These are phyloP conservation scores for Phyllostomus hastatus DNA, from an alignment of 2,113 vertebrate genomes.

Conservation along the genomic window DNA sequence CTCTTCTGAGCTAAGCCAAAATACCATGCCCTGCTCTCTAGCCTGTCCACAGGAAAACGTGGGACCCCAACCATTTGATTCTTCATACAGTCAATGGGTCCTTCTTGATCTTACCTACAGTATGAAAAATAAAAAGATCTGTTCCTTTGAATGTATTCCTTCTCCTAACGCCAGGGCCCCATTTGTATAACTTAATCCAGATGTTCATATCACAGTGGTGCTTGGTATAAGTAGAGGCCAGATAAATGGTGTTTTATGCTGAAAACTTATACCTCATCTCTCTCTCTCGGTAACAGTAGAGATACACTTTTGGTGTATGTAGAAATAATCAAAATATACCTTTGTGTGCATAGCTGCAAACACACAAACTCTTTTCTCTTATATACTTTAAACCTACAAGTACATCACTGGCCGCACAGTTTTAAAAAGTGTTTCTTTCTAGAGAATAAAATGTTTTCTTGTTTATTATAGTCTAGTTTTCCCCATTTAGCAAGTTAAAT, in stretches of 20 bases:
- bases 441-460: conserved; percentile 21
- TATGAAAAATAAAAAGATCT: conserved; percentile 69
- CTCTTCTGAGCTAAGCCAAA: conserved; percentile 20
- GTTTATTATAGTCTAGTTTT: conserved; percentile 39
- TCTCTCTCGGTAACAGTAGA: conserved; percentile 35
- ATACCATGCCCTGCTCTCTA: conserved; percentile 14
- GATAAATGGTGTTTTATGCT: conserved; percentile 49
- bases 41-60: background rate
- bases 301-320: background rate
- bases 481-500: conserved; percentile 14
- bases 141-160: conserved; percentile 49
- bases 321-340: background rate
- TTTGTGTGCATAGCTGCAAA: background rate
- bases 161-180: conserved; percentile 66
- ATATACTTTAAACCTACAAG: background rate
- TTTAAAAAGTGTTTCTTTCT: conserved; percentile 14
- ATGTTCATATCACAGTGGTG: conserved; percentile 52
- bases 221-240: conserved; percentile 50
- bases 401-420: background rate
- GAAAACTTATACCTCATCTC: conserved; percentile 24
- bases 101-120: conserved; percentile 39
- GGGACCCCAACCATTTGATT: background rate
- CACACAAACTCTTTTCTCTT: background rate
- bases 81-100: conserved; percentile 49
- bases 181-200: conserved; percentile 71